Evolutionary conservation across 64 coral and sea anemone genomes (phyloP).

Genomic region (Montipora cactus): DNA sequence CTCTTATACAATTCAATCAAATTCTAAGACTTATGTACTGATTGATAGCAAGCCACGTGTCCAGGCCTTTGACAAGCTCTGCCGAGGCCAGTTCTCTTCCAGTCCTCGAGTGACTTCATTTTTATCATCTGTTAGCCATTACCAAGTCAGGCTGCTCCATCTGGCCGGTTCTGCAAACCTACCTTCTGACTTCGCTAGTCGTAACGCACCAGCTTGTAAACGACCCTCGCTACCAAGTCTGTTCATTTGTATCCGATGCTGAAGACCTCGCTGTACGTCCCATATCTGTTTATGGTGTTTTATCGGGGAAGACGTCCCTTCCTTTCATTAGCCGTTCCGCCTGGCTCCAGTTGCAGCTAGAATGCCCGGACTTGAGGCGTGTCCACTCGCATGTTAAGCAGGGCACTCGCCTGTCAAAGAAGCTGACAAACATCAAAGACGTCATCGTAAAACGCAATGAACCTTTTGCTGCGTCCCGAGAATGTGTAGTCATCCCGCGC

Average conservation of each 20-base stretch:
- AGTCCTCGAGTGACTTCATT: neutral
- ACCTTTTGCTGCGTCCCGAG: too few relatives aligned
- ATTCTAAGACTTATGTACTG: slow-evolving; percentile 13
- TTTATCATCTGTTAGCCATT: neutral
- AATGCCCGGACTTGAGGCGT: neutral
- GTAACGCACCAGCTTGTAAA: too few relatives aligned
- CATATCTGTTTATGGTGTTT: too few relatives aligned
- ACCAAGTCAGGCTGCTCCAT: too few relatives aligned
- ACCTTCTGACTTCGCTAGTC: too few relatives aligned
- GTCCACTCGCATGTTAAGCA: slow-evolving; percentile 1
- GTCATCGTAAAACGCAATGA: neutral
- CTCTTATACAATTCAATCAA: slow-evolving; percentile 34
- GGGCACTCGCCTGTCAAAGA: slow-evolving; percentile 28
- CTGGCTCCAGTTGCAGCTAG: slow-evolving; percentile 7
- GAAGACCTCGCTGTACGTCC: too few relatives aligned
- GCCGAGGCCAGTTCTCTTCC: slow-evolving; percentile 24
- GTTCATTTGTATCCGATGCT: too few relatives aligned
- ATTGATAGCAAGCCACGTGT: slow-evolving; percentile 50
- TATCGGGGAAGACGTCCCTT: too few relatives aligned
- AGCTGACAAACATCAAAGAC: slow-evolving; percentile 19
- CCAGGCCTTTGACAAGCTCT: slow-evolving; percentile 62
- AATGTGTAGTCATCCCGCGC: neutral
- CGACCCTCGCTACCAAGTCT: too few relatives aligned
- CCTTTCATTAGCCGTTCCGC: too few relatives aligned
- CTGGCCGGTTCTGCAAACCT: too few relatives aligned